Percentiles rank a stretch among this genome's conserved stretches.
phyloP scores from a whole-genome alignment of 2,888 invertebrate genomes.

The Pterostichus niger region DNA sequence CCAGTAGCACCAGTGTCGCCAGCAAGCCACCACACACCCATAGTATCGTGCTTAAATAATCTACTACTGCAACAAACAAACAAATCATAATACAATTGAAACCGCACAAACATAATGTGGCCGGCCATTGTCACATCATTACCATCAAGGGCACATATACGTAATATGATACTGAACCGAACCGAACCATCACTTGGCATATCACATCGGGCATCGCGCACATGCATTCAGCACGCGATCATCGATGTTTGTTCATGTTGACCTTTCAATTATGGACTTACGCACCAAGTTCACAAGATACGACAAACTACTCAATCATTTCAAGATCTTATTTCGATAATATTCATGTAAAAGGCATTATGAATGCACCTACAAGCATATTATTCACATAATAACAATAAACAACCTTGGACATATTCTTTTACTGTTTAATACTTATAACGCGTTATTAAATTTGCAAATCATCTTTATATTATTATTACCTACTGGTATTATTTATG shows the following conservation, averaged over 20 bases:
- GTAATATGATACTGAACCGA: too few species aligned
- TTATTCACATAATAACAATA: too few species aligned
- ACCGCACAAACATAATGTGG: background rate
- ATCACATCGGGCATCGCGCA: background rate
- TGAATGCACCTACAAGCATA: too few species aligned
- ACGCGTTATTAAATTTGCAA: too few species aligned
- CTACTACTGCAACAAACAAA: constrained; percentile 21
- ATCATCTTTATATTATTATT: too few species aligned
- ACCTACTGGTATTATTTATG: too few species aligned
- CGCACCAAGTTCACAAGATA: background rate
- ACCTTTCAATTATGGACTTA: constrained; percentile 21
- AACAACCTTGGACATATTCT: too few species aligned
- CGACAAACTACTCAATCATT: constrained; percentile 15
- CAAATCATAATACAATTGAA: background rate
- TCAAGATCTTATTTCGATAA: background rate
- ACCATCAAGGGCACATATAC: too few species aligned
- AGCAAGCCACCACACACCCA: background rate
- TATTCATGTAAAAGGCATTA: too few species aligned
- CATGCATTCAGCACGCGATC: background rate
- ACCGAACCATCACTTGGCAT: too few species aligned
- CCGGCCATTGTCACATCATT: too few species aligned
- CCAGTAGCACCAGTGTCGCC: background rate
- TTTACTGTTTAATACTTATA: too few species aligned
- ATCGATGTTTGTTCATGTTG: background rate
- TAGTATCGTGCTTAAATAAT: background rate